Percentiles rank a stretch among this genome's conserved stretches.
Evolutionary conservation across 2,113 vertebrate species (phyloP).

Genomic region (Micromys minutus): DNA sequence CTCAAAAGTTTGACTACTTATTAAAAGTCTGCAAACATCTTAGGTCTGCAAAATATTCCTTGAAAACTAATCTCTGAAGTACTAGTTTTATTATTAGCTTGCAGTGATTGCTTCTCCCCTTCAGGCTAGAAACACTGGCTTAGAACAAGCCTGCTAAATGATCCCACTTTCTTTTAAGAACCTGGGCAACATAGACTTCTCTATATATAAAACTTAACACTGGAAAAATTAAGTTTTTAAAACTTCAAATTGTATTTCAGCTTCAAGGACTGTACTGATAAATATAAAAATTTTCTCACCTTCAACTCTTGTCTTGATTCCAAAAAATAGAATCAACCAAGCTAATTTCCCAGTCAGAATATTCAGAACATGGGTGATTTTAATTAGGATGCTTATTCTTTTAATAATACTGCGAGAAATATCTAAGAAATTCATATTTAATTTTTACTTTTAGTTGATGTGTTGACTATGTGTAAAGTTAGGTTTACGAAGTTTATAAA

Average conservation of each 20-base stretch:
- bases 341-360: neutral
- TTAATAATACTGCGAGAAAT: neutral
- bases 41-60: conserved; percentile 73
- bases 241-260: neutral
- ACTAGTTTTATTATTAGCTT: conserved; percentile 68
- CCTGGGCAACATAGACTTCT: conserved; percentile 28
- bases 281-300: conserved; percentile 14
- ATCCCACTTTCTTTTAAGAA: conserved; percentile 13
- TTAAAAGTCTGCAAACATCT: conserved; percentile 72
- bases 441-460: neutral
- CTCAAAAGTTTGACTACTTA: conserved; percentile 62
- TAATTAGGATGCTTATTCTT: neutral
- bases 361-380: neutral
- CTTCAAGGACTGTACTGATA: neutral
- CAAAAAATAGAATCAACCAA: conserved; percentile 1
- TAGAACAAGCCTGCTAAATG: conserved; percentile 50
- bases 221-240: conserved; percentile 44
- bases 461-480: neutral
- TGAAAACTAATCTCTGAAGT: conserved; percentile 61
- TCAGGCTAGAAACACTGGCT: conserved; percentile 61
- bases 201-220: conserved; percentile 48
- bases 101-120: conserved; percentile 55
- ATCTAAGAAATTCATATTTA: conserved; percentile 1
- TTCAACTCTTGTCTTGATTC: neutral
- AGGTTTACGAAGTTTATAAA: neutral